Evolutionary conservation across 53 echinoderm and acorn worm genomes (phyloP), one percentile per base, ranked within the genome.

Genomic region (Zoroaster sp.): DNA sequence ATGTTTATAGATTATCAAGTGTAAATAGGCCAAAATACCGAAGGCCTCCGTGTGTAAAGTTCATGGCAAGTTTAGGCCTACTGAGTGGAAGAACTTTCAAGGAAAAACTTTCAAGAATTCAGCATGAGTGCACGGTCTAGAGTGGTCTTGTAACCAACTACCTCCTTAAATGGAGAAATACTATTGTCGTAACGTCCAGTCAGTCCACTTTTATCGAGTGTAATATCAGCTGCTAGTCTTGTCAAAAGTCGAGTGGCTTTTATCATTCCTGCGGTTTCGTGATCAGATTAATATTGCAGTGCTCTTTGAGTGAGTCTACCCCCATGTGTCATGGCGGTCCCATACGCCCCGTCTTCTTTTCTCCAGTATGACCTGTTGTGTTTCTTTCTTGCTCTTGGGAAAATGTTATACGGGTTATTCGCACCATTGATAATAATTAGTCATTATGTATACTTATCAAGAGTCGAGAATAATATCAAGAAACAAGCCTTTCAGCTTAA

Each of bases 231-330:
- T 82, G 82, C 67, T 67, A n/a, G 42, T n/a, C 82, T 44, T 31
- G 82, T 82, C 66, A 31, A 13, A 67, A 44, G 25, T 3, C 33
- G 42, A 42, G 30, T 28, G 44, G 66, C 66, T 82, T 82, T 68
- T 34, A 82, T 82, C 34, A 82, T 82, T 82, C 82, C 82, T 82
- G 82, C 41, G 82, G 82, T 68, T 25, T 59, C 4, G 6, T n/a
- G n/a, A n/a, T n/a, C n/a, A n/a, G n/a, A n/a, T n/a, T n/a, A n/a
- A n/a, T n/a, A n/a, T n/a, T n/a, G n/a, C n/a, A n/a, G n/a, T n/a
- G n/a, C n/a, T n/a, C n/a, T n/a, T n/a, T n/a, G n/a, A n/a, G n/a
- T n/a, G n/a, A n/a, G n/a, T n/a, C n/a, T n/a, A n/a, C n/a, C n/a
- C n/a, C n/a, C n/a, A n/a, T n/a, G n/a, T n/a, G n/a, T n/a, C n/a